These are phyloP conservation scores for Arremon aurantiirostris DNA, from an alignment of 2,797 vertebrate species.

Conservation along the genomic window DNA sequence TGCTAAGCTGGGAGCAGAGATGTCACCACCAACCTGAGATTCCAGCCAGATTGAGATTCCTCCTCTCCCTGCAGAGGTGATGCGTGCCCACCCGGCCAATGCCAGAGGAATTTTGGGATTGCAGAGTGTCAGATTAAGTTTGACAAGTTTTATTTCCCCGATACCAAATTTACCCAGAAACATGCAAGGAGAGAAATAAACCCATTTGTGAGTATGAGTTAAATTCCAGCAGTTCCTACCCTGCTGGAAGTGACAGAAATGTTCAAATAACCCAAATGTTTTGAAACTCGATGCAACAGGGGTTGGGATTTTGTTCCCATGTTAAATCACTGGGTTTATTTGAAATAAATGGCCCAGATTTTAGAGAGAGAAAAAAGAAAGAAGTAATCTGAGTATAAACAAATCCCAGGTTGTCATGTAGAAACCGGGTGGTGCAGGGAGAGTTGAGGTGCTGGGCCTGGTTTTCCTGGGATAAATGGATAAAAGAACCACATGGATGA, in stretches of 20 bases:
- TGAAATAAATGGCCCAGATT: neutral
- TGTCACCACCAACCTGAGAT: neutral
- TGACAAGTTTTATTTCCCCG: neutral
- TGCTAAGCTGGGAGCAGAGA: neutral
- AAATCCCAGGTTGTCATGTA: neutral
- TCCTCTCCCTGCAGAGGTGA: neutral
- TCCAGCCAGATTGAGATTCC: fast-evolving
- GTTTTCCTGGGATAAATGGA: neutral
- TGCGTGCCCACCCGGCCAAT: neutral
- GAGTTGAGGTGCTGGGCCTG: neutral
- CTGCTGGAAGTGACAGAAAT: constrained; percentile 37
- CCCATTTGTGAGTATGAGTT: neutral
- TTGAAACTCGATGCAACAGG: neutral
- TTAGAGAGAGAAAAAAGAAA: neutral
- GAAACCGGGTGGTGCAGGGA: fast-evolving
- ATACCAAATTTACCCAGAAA: neutral
- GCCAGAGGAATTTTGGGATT: neutral
- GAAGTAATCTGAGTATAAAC: neutral
- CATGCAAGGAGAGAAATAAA: neutral
- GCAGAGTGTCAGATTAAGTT: neutral
- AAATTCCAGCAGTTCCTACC: constrained; percentile 23
- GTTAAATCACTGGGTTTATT: constrained; percentile 17
- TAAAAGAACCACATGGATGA: neutral
- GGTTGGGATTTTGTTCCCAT: neutral
- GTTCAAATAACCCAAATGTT: constrained; percentile 40